Evolutionary conservation across 2,888 invertebrate species (phyloP), one percentile per base, ranked within the genome.

Genomic region (Tineola bisselliella): DNA sequence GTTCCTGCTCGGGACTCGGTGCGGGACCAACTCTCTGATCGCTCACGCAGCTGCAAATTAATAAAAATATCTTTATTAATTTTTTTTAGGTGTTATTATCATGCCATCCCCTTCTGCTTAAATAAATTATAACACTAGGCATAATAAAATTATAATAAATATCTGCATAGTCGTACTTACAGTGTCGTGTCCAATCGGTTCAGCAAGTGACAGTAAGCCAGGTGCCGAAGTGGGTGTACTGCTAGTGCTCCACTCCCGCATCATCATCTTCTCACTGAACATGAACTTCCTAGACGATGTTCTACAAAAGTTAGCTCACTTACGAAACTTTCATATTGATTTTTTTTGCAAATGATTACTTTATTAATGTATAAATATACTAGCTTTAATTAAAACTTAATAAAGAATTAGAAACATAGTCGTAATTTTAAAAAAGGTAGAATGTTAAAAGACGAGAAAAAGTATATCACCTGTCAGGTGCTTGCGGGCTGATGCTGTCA

Each of bases 1-100:
- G 97, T 97, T 76, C 95, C 94, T 25, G 96, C 94, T 63, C 95
- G 89, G 56, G 91, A 90, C 70, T 90, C 86, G 62, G 89, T 80
- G 64, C 91, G 89, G 88, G 91, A 92, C 75, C 92, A 91, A 69
- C 90, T 91, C 67, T 90, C 89, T 15, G 91, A 89, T 65, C 93
- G 92, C 68, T 91, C 88, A 63, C 91, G 89, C 64, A 48, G 18
- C 59, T 59, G 17, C 3, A 59, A 38, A 56, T n/a, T 19, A 38
- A 6, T 38, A 25, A 25, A 4, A 4, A 25, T 25, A 6, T 6
- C 4, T 25, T 25, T 25, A 25, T 4, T 4, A 25, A 2, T 25
- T 25, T 25, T n/a, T n/a, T n/a, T n/a, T n/a, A n/a, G n/a, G n/a
- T n/a, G n/a, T n/a, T n/a, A n/a, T n/a, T n/a, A n/a, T n/a, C n/a